Evolutionary conservation across 2,888 invertebrate species (phyloP), one percentile per base, ranked within the genome.

Genomic region (Entomobrya proxima): DNA sequence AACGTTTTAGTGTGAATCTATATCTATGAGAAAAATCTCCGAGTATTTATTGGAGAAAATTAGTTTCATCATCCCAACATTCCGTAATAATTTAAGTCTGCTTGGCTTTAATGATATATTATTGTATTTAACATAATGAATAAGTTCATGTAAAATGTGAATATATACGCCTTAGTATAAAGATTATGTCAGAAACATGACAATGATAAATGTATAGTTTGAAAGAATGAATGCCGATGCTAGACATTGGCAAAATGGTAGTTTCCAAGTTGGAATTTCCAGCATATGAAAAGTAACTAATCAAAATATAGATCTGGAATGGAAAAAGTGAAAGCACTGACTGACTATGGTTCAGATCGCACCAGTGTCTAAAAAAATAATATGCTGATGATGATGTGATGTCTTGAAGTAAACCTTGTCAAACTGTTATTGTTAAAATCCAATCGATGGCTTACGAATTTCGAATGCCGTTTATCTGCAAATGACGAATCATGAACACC

Each of bases 61-160:
- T 35, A 75, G 74, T 75, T 75, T 50, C 27, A 69, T 69, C 15
- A 75, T 75, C 32, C 18, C 61, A 44, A 85, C 85, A 85, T 85
- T 85, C 85, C 85, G 85, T 69, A 64, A 76, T 47, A 72, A 72
- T 77, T 84, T 79, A 85, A 78, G 85, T 79, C 77, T 78, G 77
- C 78, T 78, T 85, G 78, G 85, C 85, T 85, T 85, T 85, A 85
- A 85, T 61, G 27, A 69, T 13, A 40, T 40, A 64, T n/a, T n/a
- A 47, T 64, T 35, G 3, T 44, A 69, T 27, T 69, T 47, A 69
- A 69, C 21, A 24, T 30, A 44, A 7, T 69, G 40, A 75, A 47
- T 44, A 50, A 75, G 52, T 75, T 50, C 18, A 21, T 52, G 74
- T 27, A 35, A 69, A 75, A 40, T 15, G n/a, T n/a, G n/a, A n/a